Percentiles rank a stretch among this genome's conserved stretches.
Conservation (phyloP, 2,888 invertebrate genomes). For the Anagyrus pseudococci region DNA sequence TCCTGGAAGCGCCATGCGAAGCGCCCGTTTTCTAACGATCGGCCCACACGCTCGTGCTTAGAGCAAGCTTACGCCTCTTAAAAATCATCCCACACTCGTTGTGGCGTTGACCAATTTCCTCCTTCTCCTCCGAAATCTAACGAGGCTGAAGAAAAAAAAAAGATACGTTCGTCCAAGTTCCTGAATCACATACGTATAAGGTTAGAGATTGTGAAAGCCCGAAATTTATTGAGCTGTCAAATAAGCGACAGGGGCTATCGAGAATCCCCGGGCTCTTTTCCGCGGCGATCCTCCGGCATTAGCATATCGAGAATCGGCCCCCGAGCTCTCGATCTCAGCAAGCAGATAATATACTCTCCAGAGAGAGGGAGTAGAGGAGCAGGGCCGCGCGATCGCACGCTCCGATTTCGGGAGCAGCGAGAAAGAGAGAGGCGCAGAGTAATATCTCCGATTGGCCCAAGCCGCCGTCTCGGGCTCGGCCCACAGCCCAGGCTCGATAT, state of each 20-base stretch:
- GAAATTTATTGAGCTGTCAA: constrained; percentile 36
- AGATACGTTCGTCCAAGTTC: too few relatives aligned
- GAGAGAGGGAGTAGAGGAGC: constrained; percentile 21
- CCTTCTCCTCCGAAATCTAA: too few relatives aligned
- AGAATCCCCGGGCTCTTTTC: constrained; percentile 40
- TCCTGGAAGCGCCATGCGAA: too few relatives aligned
- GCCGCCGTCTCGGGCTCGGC: constrained; percentile 48
- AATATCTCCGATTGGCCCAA: constrained; percentile 53
- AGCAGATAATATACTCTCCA: background rate
- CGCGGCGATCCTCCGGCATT: constrained; percentile 18
- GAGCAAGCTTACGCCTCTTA: too few relatives aligned
- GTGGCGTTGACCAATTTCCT: too few relatives aligned
- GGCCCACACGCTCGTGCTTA: too few relatives aligned
- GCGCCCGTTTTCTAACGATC: too few relatives aligned
- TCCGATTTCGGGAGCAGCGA: background rate
- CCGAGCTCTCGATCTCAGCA: too few relatives aligned
- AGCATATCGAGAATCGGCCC: constrained; percentile 40
- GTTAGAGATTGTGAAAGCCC: constrained; percentile 24
- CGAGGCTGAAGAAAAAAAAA: too few relatives aligned
- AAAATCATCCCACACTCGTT: too few relatives aligned
- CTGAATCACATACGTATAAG: too few relatives aligned
- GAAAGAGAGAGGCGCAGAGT: constrained; percentile 9
- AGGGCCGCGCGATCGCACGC: too few relatives aligned
- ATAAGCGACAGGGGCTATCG: constrained; percentile 39
- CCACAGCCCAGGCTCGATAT: constrained; percentile 50